Conservation (phyloP, 2,797 vertebrate genomes). For the Dermochelys coriacea region DNA sequence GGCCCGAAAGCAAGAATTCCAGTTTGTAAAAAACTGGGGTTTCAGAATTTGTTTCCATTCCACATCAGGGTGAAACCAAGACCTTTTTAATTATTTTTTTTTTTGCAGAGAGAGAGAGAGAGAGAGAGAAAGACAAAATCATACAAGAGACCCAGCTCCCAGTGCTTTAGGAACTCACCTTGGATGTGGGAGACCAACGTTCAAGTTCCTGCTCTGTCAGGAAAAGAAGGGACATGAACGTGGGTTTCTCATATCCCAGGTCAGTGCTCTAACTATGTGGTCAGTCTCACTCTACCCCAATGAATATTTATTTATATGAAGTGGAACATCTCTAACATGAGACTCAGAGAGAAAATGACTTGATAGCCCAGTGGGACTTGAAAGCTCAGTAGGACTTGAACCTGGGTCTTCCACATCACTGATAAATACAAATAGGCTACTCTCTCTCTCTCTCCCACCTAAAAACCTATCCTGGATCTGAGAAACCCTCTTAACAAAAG, state of each 20-base stretch:
- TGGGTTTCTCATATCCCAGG: not conserved
- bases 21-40: not conserved
- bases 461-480: not conserved
- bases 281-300: not conserved
- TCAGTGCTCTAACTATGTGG: not conserved
- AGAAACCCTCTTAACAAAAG: not conserved
- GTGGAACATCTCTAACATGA: not conserved
- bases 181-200: not conserved
- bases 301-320: not conserved
- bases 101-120: no score
- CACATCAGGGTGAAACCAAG: not conserved
- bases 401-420: not conserved
- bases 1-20: not conserved
- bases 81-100: not conserved
- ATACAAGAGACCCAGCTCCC: not conserved
- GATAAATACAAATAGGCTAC: not conserved
- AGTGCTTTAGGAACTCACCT: not conserved
- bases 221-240: not conserved
- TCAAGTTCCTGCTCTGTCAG: not conserved
- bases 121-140: not conserved
- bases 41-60: not conserved
- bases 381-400: no score
- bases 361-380: not conserved
- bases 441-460: not conserved
- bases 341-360: not conserved